Conservation (phyloP, 2,113 vertebrate genomes). For the Etheostoma spectabile region DNA sequence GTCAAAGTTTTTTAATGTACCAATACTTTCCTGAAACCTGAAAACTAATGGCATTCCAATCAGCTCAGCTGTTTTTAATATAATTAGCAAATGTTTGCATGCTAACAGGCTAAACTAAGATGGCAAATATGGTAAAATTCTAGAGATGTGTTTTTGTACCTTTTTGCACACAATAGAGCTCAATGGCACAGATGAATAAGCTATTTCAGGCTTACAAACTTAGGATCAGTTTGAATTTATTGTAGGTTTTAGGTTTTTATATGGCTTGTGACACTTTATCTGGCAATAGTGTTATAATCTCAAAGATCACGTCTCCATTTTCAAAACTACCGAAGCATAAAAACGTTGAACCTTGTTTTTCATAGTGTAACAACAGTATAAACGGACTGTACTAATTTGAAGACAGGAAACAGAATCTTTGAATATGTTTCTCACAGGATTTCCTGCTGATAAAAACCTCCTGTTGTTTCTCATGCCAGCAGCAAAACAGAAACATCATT, state of each 20-base stretch:
- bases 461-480: slow-evolving; percentile 18
- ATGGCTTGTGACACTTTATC: not conserved
- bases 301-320: not conserved
- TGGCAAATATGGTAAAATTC: not conserved
- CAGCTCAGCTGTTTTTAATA: not conserved
- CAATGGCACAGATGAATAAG: no score
- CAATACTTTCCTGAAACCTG: not conserved
- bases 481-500: slow-evolving; percentile 22
- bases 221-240: no score
- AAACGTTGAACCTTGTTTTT: no score
- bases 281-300: not conserved
- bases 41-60: not conserved
- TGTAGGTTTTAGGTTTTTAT: no score
- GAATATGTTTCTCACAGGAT: slow-evolving; percentile 6
- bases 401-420: not conserved
- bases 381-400: not conserved
- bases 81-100: not conserved
- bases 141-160: no score
- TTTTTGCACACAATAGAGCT: no score
- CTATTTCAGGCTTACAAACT: no score
- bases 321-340: not conserved
- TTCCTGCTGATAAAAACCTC: slow-evolving; percentile 11
- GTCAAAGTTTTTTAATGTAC: not conserved
- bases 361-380: no score
- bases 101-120: not conserved